phyloP scores from a whole-genome alignment of 35 echinoderm and acorn worm species.

The Lytechinus variegatus region DNA sequence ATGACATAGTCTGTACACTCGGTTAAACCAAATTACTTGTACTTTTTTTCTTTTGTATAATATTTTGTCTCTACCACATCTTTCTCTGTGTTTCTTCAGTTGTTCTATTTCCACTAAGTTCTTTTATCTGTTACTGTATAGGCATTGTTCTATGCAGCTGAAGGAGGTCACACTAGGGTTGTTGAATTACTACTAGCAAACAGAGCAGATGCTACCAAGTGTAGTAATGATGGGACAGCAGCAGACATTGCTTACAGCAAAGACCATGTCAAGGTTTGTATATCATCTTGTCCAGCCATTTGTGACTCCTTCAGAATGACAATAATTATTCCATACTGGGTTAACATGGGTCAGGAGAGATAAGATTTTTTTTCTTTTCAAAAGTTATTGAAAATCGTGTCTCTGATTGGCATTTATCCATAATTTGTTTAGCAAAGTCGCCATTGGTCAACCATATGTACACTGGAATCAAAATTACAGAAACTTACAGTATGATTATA shows the following conservation, averaged over 20 bases:
- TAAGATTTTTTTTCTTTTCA: too few relatives aligned
- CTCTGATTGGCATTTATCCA: too few relatives aligned
- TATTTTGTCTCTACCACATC: too few relatives aligned
- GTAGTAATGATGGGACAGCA: constrained; percentile 18
- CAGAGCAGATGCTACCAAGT: constrained; percentile 21
- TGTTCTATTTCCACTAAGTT: neutral
- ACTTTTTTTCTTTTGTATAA: neutral
- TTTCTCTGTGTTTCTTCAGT: neutral
- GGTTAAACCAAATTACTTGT: neutral
- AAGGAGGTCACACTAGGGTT: constrained; percentile 18
- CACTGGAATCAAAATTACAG: too few relatives aligned
- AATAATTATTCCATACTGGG: too few relatives aligned
- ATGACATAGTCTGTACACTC: neutral
- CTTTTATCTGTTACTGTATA: neutral
- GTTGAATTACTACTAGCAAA: constrained; percentile 34
- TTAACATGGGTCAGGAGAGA: too few relatives aligned
- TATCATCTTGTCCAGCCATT: neutral
- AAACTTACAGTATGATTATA: too few relatives aligned
- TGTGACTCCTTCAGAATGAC: too few relatives aligned
- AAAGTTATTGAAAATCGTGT: too few relatives aligned
- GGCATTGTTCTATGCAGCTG: constrained; percentile 45
- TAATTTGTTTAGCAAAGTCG: too few relatives aligned
- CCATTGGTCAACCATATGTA: too few relatives aligned
- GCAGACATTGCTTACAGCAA: constrained; percentile 39
- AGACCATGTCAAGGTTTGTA: constrained; percentile 13